Evolutionary conservation across 1,140 invertebrate species (phyloP).

Genomic region (Drosophila azteca): DNA sequence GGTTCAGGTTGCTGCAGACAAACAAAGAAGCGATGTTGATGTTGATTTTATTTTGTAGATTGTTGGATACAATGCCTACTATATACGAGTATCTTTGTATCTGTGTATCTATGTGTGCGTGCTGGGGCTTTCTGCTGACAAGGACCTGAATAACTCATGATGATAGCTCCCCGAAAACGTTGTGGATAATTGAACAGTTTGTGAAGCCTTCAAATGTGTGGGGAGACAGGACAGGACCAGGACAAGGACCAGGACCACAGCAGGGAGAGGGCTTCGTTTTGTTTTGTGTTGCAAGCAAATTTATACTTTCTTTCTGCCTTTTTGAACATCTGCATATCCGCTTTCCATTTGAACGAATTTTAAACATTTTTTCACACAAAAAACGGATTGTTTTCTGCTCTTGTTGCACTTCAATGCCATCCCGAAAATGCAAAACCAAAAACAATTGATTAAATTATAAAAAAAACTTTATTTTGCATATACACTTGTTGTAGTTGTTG

Average conservation of each 20-base stretch:
- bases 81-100: neutral
- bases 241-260: no score
- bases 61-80: neutral
- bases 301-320: no score
- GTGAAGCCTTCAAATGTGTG: no score
- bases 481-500: neutral
- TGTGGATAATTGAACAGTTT: no score
- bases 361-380: no score
- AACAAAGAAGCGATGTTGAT: constrained; percentile 35
- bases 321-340: no score
- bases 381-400: no score
- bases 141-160: constrained; percentile 28
- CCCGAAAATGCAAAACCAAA: neutral
- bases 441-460: constrained; percentile 28
- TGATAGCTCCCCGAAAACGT: constrained; percentile 1
- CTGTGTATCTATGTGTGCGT: neutral
- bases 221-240: no score
- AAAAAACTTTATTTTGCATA: constrained; percentile 27
- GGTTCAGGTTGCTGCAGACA: neutral
- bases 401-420: neutral
- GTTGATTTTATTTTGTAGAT: constrained; percentile 27
- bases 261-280: no score
- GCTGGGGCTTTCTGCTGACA: neutral
- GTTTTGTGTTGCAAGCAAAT: no score
- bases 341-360: no score